Evolutionary conservation across 2,888 invertebrate genomes (phyloP).

Genomic region (Andrena camellia): DNA sequence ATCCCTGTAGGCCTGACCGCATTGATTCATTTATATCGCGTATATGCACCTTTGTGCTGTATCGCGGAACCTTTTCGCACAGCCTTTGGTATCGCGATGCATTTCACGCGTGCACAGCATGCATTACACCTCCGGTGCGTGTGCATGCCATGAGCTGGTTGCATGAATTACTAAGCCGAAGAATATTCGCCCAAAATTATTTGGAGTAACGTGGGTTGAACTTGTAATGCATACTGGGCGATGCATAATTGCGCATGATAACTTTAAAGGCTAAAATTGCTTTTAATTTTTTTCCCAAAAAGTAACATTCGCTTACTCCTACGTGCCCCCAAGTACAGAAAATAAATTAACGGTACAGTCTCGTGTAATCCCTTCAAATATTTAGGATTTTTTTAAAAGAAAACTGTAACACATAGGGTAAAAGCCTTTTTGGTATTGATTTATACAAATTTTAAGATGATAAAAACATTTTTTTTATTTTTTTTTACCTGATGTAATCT

Average conservation of each 20-base stretch:
- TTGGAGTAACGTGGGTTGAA: slow-evolving; percentile 9
- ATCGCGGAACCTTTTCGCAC: slow-evolving; percentile 60
- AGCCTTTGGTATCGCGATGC: slow-evolving; percentile 5
- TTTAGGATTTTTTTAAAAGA: no score
- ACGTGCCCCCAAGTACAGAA: no score
- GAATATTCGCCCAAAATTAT: slow-evolving; percentile 27
- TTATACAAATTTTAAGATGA: no score
- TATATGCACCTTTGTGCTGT: slow-evolving; percentile 53
- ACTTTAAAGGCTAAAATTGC: neutral
- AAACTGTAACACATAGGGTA: no score
- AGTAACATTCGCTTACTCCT: no score
- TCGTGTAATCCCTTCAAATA: no score
- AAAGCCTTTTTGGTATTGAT: no score
- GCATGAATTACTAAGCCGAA: slow-evolving; percentile 28
- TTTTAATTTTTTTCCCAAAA: no score
- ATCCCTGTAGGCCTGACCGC: slow-evolving; percentile 74
- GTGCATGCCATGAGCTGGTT: neutral
- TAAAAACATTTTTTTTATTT: no score
- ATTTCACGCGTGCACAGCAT: neutral
- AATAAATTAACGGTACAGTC: no score
- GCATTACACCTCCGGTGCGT: slow-evolving; percentile 4
- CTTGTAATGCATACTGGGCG: slow-evolving; percentile 3
- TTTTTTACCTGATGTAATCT: no score
- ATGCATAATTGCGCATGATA: neutral
- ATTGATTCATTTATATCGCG: slow-evolving; percentile 74